phyloP scores from a whole-genome alignment of 2,797 vertebrate genomes.

The Schizopygopsis malacanthus region DNA sequence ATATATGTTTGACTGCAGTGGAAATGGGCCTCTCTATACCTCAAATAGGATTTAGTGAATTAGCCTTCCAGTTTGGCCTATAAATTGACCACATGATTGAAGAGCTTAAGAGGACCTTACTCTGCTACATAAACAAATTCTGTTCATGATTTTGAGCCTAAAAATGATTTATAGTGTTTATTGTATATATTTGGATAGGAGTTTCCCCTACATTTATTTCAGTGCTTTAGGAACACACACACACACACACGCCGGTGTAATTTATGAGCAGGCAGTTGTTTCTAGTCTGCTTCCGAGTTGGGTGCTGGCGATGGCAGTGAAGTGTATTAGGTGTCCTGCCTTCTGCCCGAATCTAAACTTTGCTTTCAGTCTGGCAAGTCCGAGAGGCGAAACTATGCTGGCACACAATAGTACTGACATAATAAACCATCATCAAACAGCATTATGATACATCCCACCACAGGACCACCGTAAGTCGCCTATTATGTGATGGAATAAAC shows the following conservation, averaged over 20 bases:
- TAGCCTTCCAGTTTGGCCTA: background rate
- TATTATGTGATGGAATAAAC: background rate
- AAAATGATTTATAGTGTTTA: slow-evolving; percentile 22
- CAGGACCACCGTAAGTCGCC: background rate
- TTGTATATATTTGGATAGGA: slow-evolving; percentile 17
- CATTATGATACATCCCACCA: background rate
- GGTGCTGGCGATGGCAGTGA: slow-evolving; percentile 48
- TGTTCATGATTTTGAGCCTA: background rate
- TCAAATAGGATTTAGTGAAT: background rate
- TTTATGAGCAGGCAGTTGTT: slow-evolving; percentile 73
- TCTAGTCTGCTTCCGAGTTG: slow-evolving; percentile 59
- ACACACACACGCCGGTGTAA: slow-evolving; percentile 54
- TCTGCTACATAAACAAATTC: slow-evolving; percentile 4
- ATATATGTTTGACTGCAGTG: background rate
- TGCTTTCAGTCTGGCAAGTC: slow-evolving; percentile 46
- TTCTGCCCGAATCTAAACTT: slow-evolving; percentile 52
- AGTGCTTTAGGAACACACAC: slow-evolving; percentile 1
- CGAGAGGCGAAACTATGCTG: slow-evolving; percentile 28
- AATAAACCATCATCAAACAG: background rate
- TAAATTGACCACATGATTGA: slow-evolving; percentile 1
- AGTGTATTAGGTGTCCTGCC: slow-evolving; percentile 49
- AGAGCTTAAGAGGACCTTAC: background rate
- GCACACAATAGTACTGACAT: slow-evolving; percentile 21
- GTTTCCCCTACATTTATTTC: slow-evolving; percentile 14
- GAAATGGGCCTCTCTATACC: background rate